Conservation (phyloP, 2,113 vertebrate genomes). For the Murina feae region DNA sequence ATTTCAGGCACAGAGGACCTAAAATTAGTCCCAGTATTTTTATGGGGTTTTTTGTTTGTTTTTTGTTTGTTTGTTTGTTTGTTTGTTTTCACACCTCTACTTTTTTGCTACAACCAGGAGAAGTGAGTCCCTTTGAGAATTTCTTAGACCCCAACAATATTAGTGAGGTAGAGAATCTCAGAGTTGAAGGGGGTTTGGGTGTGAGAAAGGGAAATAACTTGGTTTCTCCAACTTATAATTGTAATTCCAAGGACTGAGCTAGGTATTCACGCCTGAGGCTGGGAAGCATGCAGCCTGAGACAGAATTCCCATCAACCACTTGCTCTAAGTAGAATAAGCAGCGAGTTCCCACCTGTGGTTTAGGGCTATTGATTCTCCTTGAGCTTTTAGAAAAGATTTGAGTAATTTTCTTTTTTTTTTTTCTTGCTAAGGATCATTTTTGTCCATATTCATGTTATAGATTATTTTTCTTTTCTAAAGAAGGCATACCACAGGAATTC, state of each 20-base stretch:
- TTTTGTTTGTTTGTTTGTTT: background rate
- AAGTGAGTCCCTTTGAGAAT: background rate
- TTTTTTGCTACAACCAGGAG: background rate
- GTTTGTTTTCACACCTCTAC: background rate
- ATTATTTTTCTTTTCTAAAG: constrained; percentile 26
- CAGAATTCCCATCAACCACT: background rate
- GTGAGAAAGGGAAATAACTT: background rate
- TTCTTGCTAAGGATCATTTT: background rate
- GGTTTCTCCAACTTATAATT: background rate
- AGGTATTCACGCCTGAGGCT: background rate
- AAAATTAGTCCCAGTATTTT: background rate
- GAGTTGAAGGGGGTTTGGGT: background rate
- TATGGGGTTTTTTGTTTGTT: background rate
- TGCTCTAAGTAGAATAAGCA: background rate
- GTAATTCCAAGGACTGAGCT: background rate
- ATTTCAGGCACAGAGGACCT: background rate
- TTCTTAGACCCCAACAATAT: background rate
- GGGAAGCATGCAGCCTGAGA: background rate
- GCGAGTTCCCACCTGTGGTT: background rate
- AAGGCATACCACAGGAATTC: background rate
- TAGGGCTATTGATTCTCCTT: background rate
- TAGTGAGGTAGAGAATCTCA: background rate
- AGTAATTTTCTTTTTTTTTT: background rate
- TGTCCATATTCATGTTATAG: background rate
- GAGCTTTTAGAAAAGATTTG: background rate